phyloP scores from a whole-genome alignment of 1,140 invertebrate species.

The Dufourea novaeangliae region DNA sequence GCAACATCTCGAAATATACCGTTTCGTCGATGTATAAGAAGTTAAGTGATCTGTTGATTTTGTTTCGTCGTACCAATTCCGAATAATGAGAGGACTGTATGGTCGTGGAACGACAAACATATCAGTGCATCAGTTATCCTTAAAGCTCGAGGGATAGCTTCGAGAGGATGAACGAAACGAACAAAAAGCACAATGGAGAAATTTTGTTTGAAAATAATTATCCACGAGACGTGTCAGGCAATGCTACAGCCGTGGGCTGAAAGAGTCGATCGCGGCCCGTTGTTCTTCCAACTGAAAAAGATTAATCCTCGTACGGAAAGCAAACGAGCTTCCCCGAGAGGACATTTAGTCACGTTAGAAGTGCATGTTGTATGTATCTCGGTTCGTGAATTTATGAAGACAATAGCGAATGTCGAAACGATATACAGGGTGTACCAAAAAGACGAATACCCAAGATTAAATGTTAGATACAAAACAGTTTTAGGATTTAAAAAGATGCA shows the following conservation, averaged over 20 bases:
- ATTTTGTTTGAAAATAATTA: neutral
- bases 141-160: too few species aligned
- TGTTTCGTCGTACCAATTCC: neutral
- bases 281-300: neutral
- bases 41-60: too few species aligned
- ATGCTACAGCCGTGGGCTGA: neutral
- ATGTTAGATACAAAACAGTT: too few species aligned
- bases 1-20: too few species aligned
- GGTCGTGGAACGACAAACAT: neutral
- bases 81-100: neutral
- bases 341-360: constrained; percentile 46
- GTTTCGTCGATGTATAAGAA: too few species aligned
- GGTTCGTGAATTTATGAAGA: constrained; percentile 53
- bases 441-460: too few species aligned
- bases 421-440: too few species aligned
- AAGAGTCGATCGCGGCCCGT: constrained; percentile 8
- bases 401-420: too few species aligned
- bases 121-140: neutral
- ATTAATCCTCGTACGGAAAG: neutral
- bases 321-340: constrained; percentile 20
- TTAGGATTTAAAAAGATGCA: too few species aligned
- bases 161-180: neutral
- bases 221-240: too few species aligned
- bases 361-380: constrained; percentile 57
- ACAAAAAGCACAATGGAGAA: neutral